These are phyloP conservation scores for Ectemnius continuus DNA, from an alignment of 2,888 invertebrate species.

Conservation along the genomic window DNA sequence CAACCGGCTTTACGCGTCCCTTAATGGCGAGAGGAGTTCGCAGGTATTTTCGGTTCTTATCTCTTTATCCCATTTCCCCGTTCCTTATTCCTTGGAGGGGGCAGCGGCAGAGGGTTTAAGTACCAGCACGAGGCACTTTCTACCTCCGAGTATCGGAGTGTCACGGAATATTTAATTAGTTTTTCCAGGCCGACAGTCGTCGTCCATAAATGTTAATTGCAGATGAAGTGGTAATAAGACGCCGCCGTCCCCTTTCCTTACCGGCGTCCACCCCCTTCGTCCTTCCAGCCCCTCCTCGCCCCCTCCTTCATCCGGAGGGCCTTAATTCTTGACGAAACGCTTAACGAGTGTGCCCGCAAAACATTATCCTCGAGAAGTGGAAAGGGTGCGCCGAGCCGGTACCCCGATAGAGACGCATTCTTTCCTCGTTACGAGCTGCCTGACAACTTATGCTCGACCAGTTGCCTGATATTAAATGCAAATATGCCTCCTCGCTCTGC, in stretches of 20 bases:
- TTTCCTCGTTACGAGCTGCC: conserved; percentile 56
- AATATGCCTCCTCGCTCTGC: conserved; percentile 16
- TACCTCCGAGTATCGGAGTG: conserved; percentile 20
- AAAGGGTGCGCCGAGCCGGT: no score
- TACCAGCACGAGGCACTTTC: conserved; percentile 14
- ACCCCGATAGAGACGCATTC: conserved; percentile 56
- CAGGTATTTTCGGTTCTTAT: conserved; percentile 40
- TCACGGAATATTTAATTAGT: conserved; percentile 77
- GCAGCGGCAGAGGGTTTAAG: conserved; percentile 46
- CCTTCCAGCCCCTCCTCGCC: neutral
- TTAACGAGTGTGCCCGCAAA: neutral
- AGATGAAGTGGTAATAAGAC: conserved; percentile 78
- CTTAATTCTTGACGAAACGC: neutral
- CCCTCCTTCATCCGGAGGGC: neutral
- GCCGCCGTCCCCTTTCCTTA: conserved; percentile 65
- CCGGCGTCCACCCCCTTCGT: conserved; percentile 39
- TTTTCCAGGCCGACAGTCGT: conserved; percentile 69
- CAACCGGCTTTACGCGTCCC: conserved; percentile 9
- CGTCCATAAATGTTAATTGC: conserved; percentile 78
- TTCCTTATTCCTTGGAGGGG: conserved; percentile 36
- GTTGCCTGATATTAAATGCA: conserved; percentile 39
- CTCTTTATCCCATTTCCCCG: conserved; percentile 40
- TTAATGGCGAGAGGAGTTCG: conserved; percentile 17
- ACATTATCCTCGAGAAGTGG: neutral
- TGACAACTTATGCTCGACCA: conserved; percentile 43